These are phyloP conservation scores for Cacatua alba DNA, from an alignment of 2,113 vertebrate genomes.

Conservation along the genomic window DNA sequence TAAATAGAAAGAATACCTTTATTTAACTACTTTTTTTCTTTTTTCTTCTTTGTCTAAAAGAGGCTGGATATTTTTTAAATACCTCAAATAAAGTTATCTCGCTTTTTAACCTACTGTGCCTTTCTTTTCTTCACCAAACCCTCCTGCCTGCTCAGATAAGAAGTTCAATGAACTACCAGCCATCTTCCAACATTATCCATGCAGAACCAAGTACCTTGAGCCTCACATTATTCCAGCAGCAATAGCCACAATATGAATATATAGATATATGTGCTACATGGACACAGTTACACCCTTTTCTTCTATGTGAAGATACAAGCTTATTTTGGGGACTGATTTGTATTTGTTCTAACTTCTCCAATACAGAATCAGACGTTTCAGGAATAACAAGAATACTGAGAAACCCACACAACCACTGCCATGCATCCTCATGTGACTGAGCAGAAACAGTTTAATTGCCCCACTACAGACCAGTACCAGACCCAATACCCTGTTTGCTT, in stretches of 20 bases:
- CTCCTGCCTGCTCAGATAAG: not conserved
- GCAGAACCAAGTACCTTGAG: not conserved
- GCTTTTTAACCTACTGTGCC: not conserved
- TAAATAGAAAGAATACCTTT: not conserved
- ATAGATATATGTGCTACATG: not conserved
- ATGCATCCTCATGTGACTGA: not conserved
- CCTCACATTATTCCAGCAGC: rapidly evolving
- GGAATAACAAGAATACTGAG: not conserved
- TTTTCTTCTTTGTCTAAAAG: not conserved
- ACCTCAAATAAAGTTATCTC: not conserved
- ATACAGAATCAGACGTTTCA: not conserved
- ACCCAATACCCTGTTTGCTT: not conserved
- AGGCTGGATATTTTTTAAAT: not conserved
- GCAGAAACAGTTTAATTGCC: not conserved
- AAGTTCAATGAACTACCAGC: not conserved
- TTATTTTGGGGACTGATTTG: not conserved
- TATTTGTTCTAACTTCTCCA: not conserved
- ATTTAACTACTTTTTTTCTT: not conserved
- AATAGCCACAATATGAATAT: not conserved
- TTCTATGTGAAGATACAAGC: not conserved
- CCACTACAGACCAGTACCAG: not conserved
- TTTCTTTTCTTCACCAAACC: not conserved
- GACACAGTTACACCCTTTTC: not conserved
- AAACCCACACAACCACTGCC: not conserved
- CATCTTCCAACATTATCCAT: not conserved